Percentiles rank a stretch among this genome's conserved stretches.
These are phyloP conservation scores for Mesoclemmys tuberculata DNA, from an alignment of 2,113 vertebrate genomes.

Conservation along the genomic window DNA sequence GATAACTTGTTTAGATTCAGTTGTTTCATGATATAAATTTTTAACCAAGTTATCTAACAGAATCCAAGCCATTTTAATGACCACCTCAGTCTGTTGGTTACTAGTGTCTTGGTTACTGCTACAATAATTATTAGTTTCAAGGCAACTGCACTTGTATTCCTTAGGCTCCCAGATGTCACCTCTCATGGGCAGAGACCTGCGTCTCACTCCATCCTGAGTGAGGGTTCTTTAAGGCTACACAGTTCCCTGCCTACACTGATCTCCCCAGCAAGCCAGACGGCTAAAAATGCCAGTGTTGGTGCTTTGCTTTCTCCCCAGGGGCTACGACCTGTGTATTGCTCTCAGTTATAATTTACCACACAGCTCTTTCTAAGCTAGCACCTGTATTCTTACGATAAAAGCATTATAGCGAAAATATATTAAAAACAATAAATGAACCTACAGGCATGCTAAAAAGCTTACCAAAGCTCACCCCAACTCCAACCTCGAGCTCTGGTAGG, in stretches of 20 bases:
- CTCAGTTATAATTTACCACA: neutral
- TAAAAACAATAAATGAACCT: neutral
- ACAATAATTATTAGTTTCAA: neutral
- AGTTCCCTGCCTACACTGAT: neutral
- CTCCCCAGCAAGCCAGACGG: neutral
- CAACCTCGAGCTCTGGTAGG: neutral
- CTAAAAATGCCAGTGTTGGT: neutral
- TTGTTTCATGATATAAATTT: neutral
- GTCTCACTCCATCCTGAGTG: neutral
- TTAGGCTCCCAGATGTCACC: neutral
- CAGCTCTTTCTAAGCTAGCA: neutral
- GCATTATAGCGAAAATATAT: neutral
- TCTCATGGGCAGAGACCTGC: neutral
- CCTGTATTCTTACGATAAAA: neutral
- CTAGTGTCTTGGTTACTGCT: neutral
- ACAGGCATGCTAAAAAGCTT: neutral
- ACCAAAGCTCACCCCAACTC: neutral
- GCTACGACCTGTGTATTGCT: neutral
- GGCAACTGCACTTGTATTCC: neutral
- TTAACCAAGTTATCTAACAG: neutral
- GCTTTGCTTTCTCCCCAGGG: neutral
- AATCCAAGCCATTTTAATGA: neutral
- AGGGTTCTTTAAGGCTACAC: neutral
- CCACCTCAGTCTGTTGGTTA: neutral
- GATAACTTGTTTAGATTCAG: neutral